phyloP scores from a whole-genome alignment of 2,888 invertebrate genomes.

The Lepidonotus clava region DNA sequence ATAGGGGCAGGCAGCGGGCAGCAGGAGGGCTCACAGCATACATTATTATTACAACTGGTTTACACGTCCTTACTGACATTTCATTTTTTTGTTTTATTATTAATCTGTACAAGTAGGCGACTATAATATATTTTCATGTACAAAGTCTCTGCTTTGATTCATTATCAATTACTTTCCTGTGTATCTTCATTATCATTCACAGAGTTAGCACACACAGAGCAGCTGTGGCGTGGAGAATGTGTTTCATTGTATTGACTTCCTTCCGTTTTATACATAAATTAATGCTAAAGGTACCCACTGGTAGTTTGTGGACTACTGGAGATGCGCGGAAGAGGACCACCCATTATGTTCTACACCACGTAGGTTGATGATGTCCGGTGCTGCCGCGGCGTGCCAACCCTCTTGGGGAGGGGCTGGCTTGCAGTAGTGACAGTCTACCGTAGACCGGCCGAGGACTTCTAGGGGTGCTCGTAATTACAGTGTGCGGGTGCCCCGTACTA shows the following conservation, averaged over 20 bases:
- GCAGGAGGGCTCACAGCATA: neutral
- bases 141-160: slow-evolving; percentile 24
- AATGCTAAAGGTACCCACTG: slow-evolving; percentile 18
- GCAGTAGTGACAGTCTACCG: neutral
- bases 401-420: neutral
- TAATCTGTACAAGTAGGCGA: slow-evolving; percentile 37
- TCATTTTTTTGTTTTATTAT: neutral
- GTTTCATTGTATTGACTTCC: neutral
- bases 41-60: slow-evolving; percentile 1
- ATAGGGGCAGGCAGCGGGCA: neutral
- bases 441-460: neutral
- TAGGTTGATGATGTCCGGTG: too few relatives aligned
- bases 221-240: neutral
- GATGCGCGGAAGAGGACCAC: neutral
- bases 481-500: neutral
- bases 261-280: neutral
- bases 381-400: neutral
- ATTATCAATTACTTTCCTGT: too few relatives aligned
- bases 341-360: neutral
- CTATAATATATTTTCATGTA: slow-evolving; percentile 41
- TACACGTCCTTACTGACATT: neutral
- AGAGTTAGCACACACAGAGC: slow-evolving; percentile 13
- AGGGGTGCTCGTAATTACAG: slow-evolving; percentile 13
- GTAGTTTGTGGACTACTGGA: slow-evolving; percentile 6
- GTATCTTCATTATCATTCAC: too few relatives aligned